A percentile compares a stretch with the other conserved stretches of the same genome.
phyloP scores from a whole-genome alignment of 2,888 invertebrate genomes.

The Syritta pipiens region DNA sequence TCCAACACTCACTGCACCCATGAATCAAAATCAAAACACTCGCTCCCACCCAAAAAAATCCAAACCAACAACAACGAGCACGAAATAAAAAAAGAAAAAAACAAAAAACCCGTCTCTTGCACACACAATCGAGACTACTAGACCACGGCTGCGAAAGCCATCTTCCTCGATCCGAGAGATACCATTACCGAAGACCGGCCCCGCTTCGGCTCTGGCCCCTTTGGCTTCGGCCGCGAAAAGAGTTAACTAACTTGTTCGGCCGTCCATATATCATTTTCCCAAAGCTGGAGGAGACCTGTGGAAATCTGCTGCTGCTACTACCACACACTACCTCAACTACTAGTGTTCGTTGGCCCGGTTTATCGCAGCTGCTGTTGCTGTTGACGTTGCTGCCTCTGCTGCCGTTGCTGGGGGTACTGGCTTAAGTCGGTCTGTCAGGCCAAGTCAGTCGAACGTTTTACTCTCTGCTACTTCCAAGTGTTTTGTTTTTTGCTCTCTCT shows the following conservation, averaged over 20 bases:
- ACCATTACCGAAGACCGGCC: slow-evolving; percentile 42
- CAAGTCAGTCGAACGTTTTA: slow-evolving; percentile 66
- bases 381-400: slow-evolving; percentile 56
- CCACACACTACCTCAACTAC: slow-evolving; percentile 6
- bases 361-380: slow-evolving; percentile 36
- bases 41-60: background rate
- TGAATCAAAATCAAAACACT: slow-evolving; percentile 14
- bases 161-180: slow-evolving; percentile 49
- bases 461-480: slow-evolving; percentile 67
- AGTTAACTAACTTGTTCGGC: slow-evolving; percentile 59
- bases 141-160: slow-evolving; percentile 51
- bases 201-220: background rate
- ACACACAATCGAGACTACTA: slow-evolving; percentile 51
- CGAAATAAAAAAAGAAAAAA: slow-evolving; percentile 1
- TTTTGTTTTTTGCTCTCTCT: slow-evolving; percentile 58
- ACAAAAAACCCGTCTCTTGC: slow-evolving; percentile 32
- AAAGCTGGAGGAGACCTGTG: slow-evolving; percentile 47
- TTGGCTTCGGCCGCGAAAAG: background rate
- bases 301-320: slow-evolving; percentile 35
- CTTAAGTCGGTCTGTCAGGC: slow-evolving; percentile 54
- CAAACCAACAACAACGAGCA: slow-evolving; percentile 4
- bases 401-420: slow-evolving; percentile 64
- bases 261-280: slow-evolving; percentile 57
- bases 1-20: slow-evolving; percentile 50
- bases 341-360: slow-evolving; percentile 28